phyloP scores from a whole-genome alignment of 2,797 vertebrate genomes.

The Myripristis murdjan region DNA sequence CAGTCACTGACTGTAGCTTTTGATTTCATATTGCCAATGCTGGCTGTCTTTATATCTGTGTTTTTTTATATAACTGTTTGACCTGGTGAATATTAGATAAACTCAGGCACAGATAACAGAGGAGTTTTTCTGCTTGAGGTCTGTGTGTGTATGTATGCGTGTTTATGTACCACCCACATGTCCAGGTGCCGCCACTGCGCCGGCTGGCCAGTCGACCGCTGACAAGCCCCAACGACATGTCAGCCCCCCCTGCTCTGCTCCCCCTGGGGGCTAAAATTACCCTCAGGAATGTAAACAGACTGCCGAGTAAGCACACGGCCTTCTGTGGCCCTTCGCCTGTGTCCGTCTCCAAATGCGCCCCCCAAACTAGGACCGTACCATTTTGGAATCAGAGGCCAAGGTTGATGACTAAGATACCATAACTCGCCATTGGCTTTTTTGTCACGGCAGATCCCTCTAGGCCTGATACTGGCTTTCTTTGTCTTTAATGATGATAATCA shows the following conservation, averaged over 20 bases:
- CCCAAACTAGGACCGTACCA: constrained; percentile 62
- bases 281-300: constrained; percentile 88
- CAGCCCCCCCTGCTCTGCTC: constrained; percentile 61
- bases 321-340: constrained; percentile 67
- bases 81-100: constrained; percentile 49
- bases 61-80: constrained; percentile 18
- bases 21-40: constrained; percentile 17
- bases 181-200: constrained; percentile 76
- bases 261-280: constrained; percentile 85
- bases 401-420: constrained; percentile 38
- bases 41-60: background rate
- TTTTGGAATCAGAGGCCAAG: constrained; percentile 69
- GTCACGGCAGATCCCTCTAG: constrained; percentile 12
- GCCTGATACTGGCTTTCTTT: constrained; percentile 2
- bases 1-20: constrained; percentile 17
- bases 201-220: constrained; percentile 71
- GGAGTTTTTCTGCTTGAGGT: constrained; percentile 32
- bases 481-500: constrained; percentile 15
- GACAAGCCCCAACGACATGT: constrained; percentile 80
- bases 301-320: constrained; percentile 83
- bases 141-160: constrained; percentile 43
- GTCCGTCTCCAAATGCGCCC: constrained; percentile 59
- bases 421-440: constrained; percentile 27
- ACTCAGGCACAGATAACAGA: constrained; percentile 32
- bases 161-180: constrained; percentile 79